Evolutionary conservation across 2,797 vertebrate genomes (phyloP).

Genomic region (Chrysocyon brachyurus): DNA sequence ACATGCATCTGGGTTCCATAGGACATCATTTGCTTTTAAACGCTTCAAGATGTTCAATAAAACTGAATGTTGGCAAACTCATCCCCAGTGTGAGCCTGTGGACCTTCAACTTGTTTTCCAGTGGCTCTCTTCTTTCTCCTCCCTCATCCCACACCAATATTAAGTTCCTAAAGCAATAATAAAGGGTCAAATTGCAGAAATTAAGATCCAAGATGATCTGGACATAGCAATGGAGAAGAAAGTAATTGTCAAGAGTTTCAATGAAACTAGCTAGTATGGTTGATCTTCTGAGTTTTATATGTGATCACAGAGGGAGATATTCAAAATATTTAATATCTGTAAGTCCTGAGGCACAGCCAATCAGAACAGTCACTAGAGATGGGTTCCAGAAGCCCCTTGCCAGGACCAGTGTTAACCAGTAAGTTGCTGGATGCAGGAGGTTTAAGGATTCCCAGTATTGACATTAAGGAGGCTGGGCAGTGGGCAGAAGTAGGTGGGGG

Average conservation of each 20-base stretch:
- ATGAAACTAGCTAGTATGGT: not conserved
- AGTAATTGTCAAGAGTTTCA: constrained; percentile 18
- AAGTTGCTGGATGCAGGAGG: not conserved
- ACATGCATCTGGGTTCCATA: constrained; percentile 62
- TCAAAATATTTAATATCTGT: not conserved
- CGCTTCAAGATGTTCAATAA: constrained; percentile 80
- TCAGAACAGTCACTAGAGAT: not conserved
- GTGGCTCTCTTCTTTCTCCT: not conserved
- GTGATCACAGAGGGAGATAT: not conserved
- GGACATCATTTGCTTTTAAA: constrained; percentile 71
- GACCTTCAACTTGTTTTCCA: constrained; percentile 1
- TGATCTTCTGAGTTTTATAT: not conserved
- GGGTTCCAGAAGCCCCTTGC: not conserved
- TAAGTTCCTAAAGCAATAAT: constrained; percentile 29
- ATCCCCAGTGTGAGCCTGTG: not conserved
- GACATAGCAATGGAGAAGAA: not conserved
- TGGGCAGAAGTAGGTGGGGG: no score
- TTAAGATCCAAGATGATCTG: not conserved
- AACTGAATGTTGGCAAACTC: constrained; percentile 57
- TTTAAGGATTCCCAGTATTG: not conserved
- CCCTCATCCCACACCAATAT: not conserved
- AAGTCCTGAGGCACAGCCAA: not conserved
- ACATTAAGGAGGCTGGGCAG: not conserved
- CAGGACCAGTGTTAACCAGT: not conserved
- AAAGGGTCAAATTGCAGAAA: constrained; percentile 54